Percentiles rank a stretch among this genome's conserved stretches.
Evolutionary conservation across 2,797 vertebrate genomes (phyloP).

Genomic region (Antennarius maculatus): DNA sequence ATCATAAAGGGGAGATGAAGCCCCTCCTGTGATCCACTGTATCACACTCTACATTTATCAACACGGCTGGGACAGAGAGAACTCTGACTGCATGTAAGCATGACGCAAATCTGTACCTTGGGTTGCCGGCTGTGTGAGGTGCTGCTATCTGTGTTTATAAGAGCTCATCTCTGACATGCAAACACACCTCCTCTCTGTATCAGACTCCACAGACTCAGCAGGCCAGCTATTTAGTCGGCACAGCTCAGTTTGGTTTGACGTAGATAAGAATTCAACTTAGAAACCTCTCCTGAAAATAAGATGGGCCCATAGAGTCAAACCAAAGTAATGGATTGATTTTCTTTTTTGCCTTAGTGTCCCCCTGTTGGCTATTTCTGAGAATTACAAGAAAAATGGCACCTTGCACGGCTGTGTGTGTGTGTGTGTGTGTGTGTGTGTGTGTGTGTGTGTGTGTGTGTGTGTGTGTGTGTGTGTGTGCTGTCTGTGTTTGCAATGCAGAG

Average conservation of each 20-base stretch:
- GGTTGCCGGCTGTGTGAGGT: slow-evolving; percentile 51
- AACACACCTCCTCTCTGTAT: slow-evolving; percentile 57
- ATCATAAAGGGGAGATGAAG: not conserved
- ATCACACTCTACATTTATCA: slow-evolving; percentile 61
- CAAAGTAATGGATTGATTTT: not conserved
- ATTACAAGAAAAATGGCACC: slow-evolving; percentile 25
- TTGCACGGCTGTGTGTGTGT: not conserved
- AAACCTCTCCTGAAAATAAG: slow-evolving; percentile 30
- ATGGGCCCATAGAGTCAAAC: not conserved
- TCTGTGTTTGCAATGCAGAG: not conserved
- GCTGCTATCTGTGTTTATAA: slow-evolving; percentile 73
- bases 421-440: slow-evolving; percentile 17
- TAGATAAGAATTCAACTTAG: slow-evolving; percentile 61
- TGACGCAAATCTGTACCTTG: slow-evolving; percentile 82
- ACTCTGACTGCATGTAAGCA: slow-evolving; percentile 44
- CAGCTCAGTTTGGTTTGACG: slow-evolving; percentile 43
- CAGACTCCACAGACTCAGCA: slow-evolving; percentile 78
- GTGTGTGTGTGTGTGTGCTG: slow-evolving; percentile 9
- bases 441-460: slow-evolving; percentile 4
- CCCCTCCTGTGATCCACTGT: slow-evolving; percentile 1
- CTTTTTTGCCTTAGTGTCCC: slow-evolving; percentile 36
- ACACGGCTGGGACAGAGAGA: slow-evolving; percentile 62
- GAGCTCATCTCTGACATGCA: slow-evolving; percentile 43
- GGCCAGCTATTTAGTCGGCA: slow-evolving; percentile 75
- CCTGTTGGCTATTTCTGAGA: slow-evolving; percentile 43